Base-by-base conservation (phyloP, 2,113 vertebrate species). In the Rhegmatorhina hoffmannsi region DNA sequence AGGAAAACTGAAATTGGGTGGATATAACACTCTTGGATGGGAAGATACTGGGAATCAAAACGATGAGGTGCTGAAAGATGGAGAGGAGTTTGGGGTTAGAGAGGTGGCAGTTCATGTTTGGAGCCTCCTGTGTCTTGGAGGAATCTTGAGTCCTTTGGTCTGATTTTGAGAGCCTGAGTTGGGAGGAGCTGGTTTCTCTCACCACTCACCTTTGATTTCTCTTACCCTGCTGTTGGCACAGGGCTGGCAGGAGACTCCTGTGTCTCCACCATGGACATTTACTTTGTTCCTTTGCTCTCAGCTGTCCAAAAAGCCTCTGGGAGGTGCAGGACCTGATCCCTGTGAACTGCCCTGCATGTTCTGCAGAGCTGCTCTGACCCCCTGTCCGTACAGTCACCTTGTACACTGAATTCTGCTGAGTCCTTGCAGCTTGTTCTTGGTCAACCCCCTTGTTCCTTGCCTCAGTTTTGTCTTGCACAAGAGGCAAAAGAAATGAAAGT, bases 261-360 rank as follows among this genome's bases (percentile, higher is more conserved):
- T 7, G 11, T 34, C 36, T 80, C 58, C 49, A 44, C 8, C 12
- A 0, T 0, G 4, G 4, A 1, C 4, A 7, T 21, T 33, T 60
- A 13, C 36, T 84, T 7, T 19, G 29, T 55, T 9, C 24, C 47
- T 77, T 87, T 49, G 53, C 34, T 76, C 43, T 17, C 14, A 40
- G 58, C n/a, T 68, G 23, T 31, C 21, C 56, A 29, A 60, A 40
- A 70, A 29, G 38, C 11, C 19, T 33, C 55, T 28, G 13, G 52
- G 44, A 36, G 36, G 16, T 34, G 56, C 18, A 44, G 46, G 46
- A 33, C 34, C 13, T 58, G 23, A 38, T 7, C 18, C 3, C 53
- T n/a, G 0, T 34, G 21, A 58, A 34, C 55, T n/a, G 56, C 56
- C 33, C 33, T 7, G 18, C 24, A 4, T 0, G 3, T 14, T 44